Base-by-base conservation (phyloP, 1,140 invertebrate species). In the Pemphigus obesinymphae region DNA sequence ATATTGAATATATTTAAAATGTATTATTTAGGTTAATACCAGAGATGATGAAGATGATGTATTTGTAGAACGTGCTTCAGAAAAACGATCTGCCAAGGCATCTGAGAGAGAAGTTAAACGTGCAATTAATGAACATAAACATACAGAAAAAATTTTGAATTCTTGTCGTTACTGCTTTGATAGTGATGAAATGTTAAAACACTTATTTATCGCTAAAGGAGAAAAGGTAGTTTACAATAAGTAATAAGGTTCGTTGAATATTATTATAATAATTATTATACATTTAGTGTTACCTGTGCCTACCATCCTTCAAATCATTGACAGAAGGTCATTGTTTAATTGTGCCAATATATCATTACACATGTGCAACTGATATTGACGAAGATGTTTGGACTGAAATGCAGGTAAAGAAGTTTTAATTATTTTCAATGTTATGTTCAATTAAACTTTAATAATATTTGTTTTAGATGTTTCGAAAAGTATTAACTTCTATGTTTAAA, bases 321-420 rank as follows among this genome's bases (percentile, higher is more conserved):
- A 92, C 92, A n/a, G 88, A 90, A 82, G 93, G 93, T 4, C 96
- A 99, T 86, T 99, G 96, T 87, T 88, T 96, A 23, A 92, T 99
- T 84, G 90, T 93, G 2, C 94, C 96, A n/a, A 90, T 94, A 85
- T 89, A 92, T 83, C 97, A 99, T 87, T 88, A 91, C 3, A 84
- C 91, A 17, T 93, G 92, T 86, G 90, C 92, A 78, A 95, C 94
- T 1, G 89, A 91, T 83, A 84, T 97, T 17, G 97, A 99, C 88
- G 97, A 99, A 90, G 95, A 99, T 89, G 91, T 96, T 66, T 98
- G 93, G 94, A 89, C 90, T 83, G 96, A 98, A 89, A 90, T 98
- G 55, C 89, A 92, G 89, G 93, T 93, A 88, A 86, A 68, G n/a
- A n/a, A n/a, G 11, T 10, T 4, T 53, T n/a, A 37, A 34, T 45